Base-by-base conservation (phyloP, 2,113 vertebrate genomes). In the Indri indri region DNA sequence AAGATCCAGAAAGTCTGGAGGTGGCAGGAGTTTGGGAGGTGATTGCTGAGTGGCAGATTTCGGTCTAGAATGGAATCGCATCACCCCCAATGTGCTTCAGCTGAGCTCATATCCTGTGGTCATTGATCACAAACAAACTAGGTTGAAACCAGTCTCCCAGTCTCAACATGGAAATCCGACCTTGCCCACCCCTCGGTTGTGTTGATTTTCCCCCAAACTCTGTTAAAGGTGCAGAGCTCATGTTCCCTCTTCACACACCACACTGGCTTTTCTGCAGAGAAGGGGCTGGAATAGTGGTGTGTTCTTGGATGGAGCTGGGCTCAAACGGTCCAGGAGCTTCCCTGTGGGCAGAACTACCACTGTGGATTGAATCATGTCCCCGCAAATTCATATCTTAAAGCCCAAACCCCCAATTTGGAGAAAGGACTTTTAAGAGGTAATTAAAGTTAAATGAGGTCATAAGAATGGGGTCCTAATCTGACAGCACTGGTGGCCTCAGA, bases 21-120 rank as follows among this genome's bases (percentile, higher is more conserved):
- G 65, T 1, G 3, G 76, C 42, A 47, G 45, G 54, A 76, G 4
- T 3, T 14, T 6, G 63, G n/a, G 25, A 20, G 47, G 9, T 0
- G 71, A 63, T 3, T 6, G 13, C 4, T 40, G 45, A n/a, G 40
- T 1, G 63, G 50, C 25, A n/a, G 17, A 9, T 47, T n/a, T 17
- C 25, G 42, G 17, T 17, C 52, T 30, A 25, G 27, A 59, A 40
- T 14, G 25, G 3, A 23, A 22, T 3, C 22, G 30, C 8, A 27
- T 57, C 1, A 0, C 8, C 68, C 40, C 73, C 32, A 8, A 0
- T 27, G n/a, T 1, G 1, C 30, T 50, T 52, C 18, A 2, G 66
- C 91, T 73, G 45, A 77, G 81, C 42, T 65, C 22, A 0, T 4
- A 3, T 2, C 37, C 0, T 0, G 0, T 7, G 79, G 3, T 50